Evolutionary conservation across 1,140 invertebrate species (phyloP).

Genomic region (Drosophila jambulina): DNA sequence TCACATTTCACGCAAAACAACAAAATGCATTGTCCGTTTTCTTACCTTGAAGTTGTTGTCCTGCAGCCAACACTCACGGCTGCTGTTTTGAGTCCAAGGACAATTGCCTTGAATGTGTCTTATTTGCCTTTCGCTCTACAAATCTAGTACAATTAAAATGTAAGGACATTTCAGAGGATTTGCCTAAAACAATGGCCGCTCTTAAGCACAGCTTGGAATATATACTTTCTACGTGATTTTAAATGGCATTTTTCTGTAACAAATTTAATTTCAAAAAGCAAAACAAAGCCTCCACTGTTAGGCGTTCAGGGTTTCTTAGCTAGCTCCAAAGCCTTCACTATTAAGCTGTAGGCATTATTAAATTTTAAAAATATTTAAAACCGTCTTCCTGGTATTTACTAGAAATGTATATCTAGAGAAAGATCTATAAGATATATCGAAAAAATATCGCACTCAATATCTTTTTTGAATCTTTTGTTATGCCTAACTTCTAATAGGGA

Average conservation of each 20-base stretch:
- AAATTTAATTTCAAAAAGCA: neutral
- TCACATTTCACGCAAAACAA: slow-evolving; percentile 5
- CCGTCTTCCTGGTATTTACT: too few species aligned
- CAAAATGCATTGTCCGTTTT: slow-evolving; percentile 14
- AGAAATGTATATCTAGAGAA: too few species aligned
- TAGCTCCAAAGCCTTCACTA: neutral
- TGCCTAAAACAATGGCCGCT: neutral
- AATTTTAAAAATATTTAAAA: too few species aligned
- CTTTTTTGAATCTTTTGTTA: too few species aligned
- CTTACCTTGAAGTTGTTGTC: slow-evolving; percentile 4
- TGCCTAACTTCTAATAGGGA: too few species aligned
- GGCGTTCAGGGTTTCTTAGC: neutral
- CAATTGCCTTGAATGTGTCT: slow-evolving; percentile 4
- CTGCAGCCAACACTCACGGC: neutral
- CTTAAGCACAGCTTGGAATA: neutral
- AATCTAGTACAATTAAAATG: slow-evolving; percentile 3
- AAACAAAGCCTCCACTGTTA: neutral
- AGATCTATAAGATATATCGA: too few species aligned
- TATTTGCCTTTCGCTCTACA: slow-evolving; percentile 6
- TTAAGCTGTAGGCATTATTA: too few species aligned
- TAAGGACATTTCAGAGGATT: slow-evolving; percentile 5
- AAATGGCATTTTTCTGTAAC: neutral
- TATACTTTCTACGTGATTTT: neutral
- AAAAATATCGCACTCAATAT: too few species aligned
- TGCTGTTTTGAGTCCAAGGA: slow-evolving; percentile 17